Evolutionary conservation across 1,140 invertebrate genomes (phyloP).

Genomic region (Drosophila subobscura): DNA sequence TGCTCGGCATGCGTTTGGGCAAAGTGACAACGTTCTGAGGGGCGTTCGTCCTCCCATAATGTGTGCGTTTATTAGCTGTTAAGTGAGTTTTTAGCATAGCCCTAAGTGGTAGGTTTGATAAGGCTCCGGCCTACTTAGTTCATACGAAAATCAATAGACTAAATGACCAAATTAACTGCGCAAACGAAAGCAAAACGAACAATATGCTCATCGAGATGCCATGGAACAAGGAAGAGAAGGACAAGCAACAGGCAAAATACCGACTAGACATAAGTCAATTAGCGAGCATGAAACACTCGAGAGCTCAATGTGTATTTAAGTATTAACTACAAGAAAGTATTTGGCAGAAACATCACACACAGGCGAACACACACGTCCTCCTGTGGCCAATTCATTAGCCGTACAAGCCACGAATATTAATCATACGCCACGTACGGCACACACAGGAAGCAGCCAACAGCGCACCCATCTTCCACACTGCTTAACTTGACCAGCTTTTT

Average conservation of each 20-base stretch:
- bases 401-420: constrained; percentile 59
- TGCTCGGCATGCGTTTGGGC: constrained; percentile 87
- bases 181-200: constrained; percentile 48
- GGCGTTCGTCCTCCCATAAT: constrained; percentile 40
- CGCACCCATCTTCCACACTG: constrained; percentile 48
- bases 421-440: constrained; percentile 62
- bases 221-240: constrained; percentile 18
- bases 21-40: constrained; percentile 87
- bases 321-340: constrained; percentile 73
- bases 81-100: constrained; percentile 63
- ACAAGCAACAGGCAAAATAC: constrained; percentile 12
- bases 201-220: constrained; percentile 77
- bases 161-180: constrained; percentile 72
- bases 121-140: constrained; percentile 21
- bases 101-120: constrained; percentile 50
- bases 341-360: constrained; percentile 31
- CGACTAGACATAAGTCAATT: constrained; percentile 68
- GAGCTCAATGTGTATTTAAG: constrained; percentile 80
- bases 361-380: constrained; percentile 9
- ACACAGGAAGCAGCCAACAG: constrained; percentile 49
- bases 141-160: constrained; percentile 77
- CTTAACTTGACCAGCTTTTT: constrained; percentile 78
- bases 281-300: constrained; percentile 53
- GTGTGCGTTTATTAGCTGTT: constrained; percentile 82
- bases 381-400: constrained; percentile 63